Evolutionary conservation across 2,888 invertebrate genomes (phyloP).

Genomic region (Nemapogon koenigi): DNA sequence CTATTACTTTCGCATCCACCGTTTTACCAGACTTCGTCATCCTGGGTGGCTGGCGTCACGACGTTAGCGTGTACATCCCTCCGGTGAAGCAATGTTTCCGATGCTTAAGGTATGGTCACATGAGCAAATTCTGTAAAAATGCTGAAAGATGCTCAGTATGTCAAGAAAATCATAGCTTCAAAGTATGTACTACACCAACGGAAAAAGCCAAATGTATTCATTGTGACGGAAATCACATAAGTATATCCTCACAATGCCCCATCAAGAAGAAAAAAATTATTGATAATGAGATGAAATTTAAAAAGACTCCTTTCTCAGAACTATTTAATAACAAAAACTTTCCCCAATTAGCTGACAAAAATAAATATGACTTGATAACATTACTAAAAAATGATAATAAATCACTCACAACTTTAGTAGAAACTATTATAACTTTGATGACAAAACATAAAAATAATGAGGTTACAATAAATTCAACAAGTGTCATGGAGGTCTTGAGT

Average conservation of each 20-base stretch:
- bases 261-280: conserved; percentile 1
- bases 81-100: neutral
- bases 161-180: neutral
- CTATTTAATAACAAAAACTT: neutral
- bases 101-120: neutral
- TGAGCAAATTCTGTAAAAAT: neutral
- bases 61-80: neutral
- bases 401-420: too few species aligned
- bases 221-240: conserved; percentile 2
- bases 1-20: neutral
- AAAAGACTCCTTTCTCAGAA: neutral
- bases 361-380: neutral
- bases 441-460: too few species aligned
- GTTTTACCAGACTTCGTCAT: neutral
- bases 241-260: neutral
- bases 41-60: neutral
- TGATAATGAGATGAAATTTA: neutral
- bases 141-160: too few species aligned
- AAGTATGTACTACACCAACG: neutral
- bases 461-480: too few species aligned
- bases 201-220: neutral
- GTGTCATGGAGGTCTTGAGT: too few species aligned
- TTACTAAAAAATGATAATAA: too few species aligned
- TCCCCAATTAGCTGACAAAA: neutral
- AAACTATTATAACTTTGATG: too few species aligned